phyloP scores from a whole-genome alignment of 1,140 invertebrate genomes.

The Hyles euphorbiae region DNA sequence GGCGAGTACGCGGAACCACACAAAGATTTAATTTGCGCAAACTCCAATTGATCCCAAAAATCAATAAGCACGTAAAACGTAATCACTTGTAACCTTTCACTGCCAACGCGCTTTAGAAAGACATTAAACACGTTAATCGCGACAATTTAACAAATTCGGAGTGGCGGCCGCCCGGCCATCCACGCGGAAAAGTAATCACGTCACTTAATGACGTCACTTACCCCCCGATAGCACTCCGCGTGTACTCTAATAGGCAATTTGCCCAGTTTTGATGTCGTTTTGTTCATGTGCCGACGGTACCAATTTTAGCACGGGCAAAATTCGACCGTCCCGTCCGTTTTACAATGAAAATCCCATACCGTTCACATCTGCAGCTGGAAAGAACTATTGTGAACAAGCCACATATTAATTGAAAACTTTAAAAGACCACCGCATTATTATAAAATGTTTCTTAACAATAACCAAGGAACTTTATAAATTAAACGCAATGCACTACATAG shows the following conservation, averaged over 20 bases:
- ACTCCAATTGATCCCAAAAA: not conserved
- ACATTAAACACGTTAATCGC: conserved; percentile 68
- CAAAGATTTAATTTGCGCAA: not conserved
- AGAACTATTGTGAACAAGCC: no score
- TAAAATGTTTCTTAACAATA: conserved; percentile 8
- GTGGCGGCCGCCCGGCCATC: conserved; percentile 44
- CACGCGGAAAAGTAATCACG: conserved; percentile 71
- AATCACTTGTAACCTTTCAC: conserved; percentile 31
- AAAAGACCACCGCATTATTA: not conserved
- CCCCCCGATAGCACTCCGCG: conserved; percentile 32
- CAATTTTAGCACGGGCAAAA: not conserved
- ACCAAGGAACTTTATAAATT: conserved; percentile 8
- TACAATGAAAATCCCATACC: no score
- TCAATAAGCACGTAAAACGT: conserved; percentile 1
- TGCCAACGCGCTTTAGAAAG: conserved; percentile 46
- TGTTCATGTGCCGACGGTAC: conserved; percentile 14
- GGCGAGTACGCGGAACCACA: no score
- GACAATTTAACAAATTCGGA: conserved; percentile 64
- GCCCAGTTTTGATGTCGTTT: conserved; percentile 36
- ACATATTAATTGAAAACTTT: no score
- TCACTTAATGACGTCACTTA: conserved; percentile 68
- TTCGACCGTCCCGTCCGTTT: conserved; percentile 6
- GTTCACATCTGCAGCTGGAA: no score
- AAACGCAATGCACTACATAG: conserved; percentile 19
- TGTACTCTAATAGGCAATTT: conserved; percentile 59